phyloP scores from a whole-genome alignment of 2,113 vertebrate genomes.

The Cettia cetti region DNA sequence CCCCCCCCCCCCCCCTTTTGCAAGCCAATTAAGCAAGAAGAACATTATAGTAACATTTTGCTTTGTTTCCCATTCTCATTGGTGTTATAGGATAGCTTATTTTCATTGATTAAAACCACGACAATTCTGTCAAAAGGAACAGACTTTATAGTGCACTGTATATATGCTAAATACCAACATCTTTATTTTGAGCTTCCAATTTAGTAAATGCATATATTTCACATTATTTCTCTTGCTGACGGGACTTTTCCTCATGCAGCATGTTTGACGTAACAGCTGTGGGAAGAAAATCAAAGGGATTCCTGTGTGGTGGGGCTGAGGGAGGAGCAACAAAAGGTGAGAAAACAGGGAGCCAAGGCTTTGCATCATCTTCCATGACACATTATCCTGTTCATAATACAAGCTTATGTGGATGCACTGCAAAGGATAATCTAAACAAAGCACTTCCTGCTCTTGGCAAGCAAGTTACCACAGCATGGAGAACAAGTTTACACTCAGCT shows the following conservation, averaged over 20 bases:
- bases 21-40: slow-evolving; percentile 4
- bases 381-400: neutral
- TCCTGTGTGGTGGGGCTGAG: neutral
- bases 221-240: neutral
- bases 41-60: neutral
- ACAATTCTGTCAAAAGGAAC: neutral
- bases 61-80: neutral
- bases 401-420: neutral
- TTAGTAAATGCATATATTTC: neutral
- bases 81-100: neutral
- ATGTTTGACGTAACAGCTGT: neutral
- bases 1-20: neutral
- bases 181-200: neutral
- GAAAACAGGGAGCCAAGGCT: neutral
- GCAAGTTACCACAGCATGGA: neutral
- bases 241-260: neutral
- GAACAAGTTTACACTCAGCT: neutral
- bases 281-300: neutral
- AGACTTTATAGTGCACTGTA: neutral
- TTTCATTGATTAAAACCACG: neutral
- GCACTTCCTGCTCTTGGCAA: neutral
- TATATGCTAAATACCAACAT: neutral
- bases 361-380: neutral
- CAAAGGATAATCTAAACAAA: neutral
- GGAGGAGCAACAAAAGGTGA: neutral